Base-by-base conservation (phyloP, 1,140 invertebrate species). In the Colletes latitarsis region DNA sequence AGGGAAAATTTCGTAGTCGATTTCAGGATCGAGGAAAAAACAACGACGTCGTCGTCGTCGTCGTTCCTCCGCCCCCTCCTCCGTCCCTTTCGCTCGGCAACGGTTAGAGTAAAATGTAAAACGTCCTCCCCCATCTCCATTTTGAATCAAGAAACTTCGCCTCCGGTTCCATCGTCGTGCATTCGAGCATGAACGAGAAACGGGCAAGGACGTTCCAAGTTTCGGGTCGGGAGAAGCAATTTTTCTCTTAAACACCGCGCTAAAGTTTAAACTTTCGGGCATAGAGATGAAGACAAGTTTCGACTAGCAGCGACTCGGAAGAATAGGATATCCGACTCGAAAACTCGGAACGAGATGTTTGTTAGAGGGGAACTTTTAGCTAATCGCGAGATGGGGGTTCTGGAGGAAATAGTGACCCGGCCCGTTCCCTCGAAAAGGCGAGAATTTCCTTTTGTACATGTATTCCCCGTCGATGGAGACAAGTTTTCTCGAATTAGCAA, bases 271-370 rank as follows among this genome's bases (percentile, higher is more conserved):
- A 84, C 55, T 82, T 82, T 73, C n/a, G 17, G 62, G 60, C 53
- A 52, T 41, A 72, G 68, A 77, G 69, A 75, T 68, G 69, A 84
- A 82, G 74, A 84, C 73, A 72, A 84, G 78, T 83, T 83, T 53
- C 67, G 66, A 63, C 76, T 21, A 62, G 52, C 21, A 55, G 14
- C 78, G 63, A 46, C 55, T 52, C n/a, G 70, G 63, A 49, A 73
- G 49, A 62, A 70, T 69, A 57, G 64, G 77, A 71, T 83, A 83
- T 71, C 67, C 71, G 64, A 63, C n/a, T 41, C 60, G 77, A 81
- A 81, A 83, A 83, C 77, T 81, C 77, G n/a, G 53, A 75, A 81
- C 69, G 82, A 76, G 82, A 83, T 81, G 82, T 83, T 83, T 83
- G 82, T 81, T 80, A 66, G 39, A 53, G 63, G 41, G 63, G 70